phyloP scores from a whole-genome alignment of 37 sponge, comb jelly and placozoan genomes.

The Crambe crambe region DNA sequence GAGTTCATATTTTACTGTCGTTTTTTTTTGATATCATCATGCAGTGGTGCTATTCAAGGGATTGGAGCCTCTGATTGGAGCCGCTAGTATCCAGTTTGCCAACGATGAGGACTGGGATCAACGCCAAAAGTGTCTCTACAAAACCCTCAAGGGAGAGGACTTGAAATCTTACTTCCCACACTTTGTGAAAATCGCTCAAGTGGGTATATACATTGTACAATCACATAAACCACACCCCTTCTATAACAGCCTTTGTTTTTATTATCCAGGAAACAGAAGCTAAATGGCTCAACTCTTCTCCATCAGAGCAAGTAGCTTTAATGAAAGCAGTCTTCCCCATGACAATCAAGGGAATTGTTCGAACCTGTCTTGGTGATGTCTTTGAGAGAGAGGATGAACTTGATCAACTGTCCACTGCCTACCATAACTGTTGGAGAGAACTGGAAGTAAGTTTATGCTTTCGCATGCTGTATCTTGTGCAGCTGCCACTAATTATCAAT shows the following conservation, averaged over 20 bases:
- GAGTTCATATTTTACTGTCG: no score
- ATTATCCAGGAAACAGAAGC: conserved; percentile 9
- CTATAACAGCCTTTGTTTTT: no score
- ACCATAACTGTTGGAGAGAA: conserved; percentile 56
- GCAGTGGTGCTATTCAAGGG: conserved; percentile 35
- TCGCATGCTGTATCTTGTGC: no score
- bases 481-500: no score
- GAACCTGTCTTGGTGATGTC: conserved; percentile 58
- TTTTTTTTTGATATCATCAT: no score
- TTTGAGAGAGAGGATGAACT: conserved; percentile 53
- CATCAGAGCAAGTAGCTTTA: conserved; percentile 8
- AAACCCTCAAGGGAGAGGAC: conserved; percentile 37
- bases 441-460: conserved; percentile 52
- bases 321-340: conserved; percentile 49
- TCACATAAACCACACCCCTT: no score
- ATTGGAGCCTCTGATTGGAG: conserved; percentile 58
- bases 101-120: conserved; percentile 53
- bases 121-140: conserved; percentile 28
- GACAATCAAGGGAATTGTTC: conserved; percentile 71
- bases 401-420: conserved; percentile 42
- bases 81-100: conserved; percentile 61
- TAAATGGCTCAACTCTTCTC: neutral
- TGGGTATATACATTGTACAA: no score
- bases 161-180: conserved; percentile 47
- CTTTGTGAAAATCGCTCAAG: conserved; percentile 54